A percentile compares a stretch with the other conserved stretches of the same genome.
phyloP scores from a whole-genome alignment of 2,113 vertebrate genomes.

The Eudorcas thomsonii region DNA sequence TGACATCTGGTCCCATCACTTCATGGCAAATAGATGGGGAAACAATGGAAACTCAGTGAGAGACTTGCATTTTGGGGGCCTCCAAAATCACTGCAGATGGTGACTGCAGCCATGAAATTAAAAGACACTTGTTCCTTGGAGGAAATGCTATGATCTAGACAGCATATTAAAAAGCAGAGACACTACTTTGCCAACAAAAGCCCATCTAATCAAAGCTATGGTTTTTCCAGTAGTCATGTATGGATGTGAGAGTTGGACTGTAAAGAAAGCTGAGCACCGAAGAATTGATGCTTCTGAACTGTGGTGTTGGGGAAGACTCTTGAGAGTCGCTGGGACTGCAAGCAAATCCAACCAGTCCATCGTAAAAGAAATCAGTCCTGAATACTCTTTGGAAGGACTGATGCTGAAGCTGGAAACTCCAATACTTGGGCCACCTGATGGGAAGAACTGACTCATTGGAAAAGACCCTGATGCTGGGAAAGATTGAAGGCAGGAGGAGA shows the following conservation, averaged over 20 bases:
- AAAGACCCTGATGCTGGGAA: not conserved
- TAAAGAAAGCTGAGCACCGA: not conserved
- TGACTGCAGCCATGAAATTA: not conserved
- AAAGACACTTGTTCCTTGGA: not conserved
- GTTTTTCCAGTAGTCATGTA: not conserved
- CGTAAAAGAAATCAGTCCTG: not conserved
- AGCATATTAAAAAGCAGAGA: not conserved
- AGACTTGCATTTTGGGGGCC: not conserved
- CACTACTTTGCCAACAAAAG: not conserved
- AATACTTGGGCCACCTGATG: not conserved
- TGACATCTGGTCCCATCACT: not conserved
- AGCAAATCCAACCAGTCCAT: not conserved
- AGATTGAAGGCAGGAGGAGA: not conserved
- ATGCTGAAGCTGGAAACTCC: not conserved
- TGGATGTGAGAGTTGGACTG: not conserved
- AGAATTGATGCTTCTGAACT: not conserved
- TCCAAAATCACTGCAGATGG: not conserved
- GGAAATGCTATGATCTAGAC: not conserved
- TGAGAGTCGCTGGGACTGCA: not conserved
- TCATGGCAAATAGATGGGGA: not conserved
- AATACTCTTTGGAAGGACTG: not conserved
- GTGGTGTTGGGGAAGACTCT: not conserved
- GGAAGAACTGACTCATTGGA: not conserved
- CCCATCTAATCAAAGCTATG: not conserved
- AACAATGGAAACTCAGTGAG: not conserved